Evolutionary conservation across 2,113 vertebrate genomes (phyloP).

Genomic region (Alectura lathami): DNA sequence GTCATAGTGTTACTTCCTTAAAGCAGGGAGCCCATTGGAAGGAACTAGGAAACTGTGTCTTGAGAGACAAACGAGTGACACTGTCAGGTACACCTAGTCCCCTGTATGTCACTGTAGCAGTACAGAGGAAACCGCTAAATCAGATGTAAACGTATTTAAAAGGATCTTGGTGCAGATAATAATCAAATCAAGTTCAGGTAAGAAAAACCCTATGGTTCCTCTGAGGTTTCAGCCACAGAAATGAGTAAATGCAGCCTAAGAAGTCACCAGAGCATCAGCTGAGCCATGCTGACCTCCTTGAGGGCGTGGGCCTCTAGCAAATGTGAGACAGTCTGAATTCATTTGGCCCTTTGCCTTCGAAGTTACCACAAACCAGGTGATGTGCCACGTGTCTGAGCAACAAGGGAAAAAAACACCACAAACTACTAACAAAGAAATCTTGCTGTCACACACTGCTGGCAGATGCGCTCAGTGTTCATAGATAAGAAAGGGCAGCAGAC

Average conservation of each 20-base stretch:
- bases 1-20: too few relatives aligned
- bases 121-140: background rate
- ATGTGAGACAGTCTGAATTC: background rate
- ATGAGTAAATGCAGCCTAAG: background rate
- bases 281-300: background rate
- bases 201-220: accelerated
- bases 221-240: background rate
- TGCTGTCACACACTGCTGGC: background rate
- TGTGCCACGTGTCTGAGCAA: background rate
- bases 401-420: background rate
- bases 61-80: background rate
- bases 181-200: background rate
- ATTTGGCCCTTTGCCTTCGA: background rate
- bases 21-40: background rate
- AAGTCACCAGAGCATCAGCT: background rate
- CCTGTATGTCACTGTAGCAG: background rate
- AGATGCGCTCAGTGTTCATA: background rate
- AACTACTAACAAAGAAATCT: background rate
- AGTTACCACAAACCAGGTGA: accelerated
- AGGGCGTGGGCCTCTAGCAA: background rate
- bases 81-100: background rate
- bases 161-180: background rate
- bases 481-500: background rate
- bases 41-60: background rate
- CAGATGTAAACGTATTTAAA: background rate